These are phyloP conservation scores for Pangasius macronema DNA, from an alignment of 2,797 vertebrate species.

Conservation along the genomic window DNA sequence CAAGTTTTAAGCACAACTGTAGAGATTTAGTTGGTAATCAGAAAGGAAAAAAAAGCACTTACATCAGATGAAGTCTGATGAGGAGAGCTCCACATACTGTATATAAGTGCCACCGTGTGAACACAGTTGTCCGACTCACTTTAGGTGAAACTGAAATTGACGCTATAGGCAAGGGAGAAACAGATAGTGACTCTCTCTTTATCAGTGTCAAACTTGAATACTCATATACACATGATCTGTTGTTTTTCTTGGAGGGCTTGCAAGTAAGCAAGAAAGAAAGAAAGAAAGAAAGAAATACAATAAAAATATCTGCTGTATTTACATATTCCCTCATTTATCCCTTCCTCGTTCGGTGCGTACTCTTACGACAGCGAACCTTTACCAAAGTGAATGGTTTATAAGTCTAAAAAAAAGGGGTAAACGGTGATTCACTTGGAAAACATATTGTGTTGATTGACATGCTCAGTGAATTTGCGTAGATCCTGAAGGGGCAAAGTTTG, in stretches of 20 bases:
- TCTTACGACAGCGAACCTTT: too few species aligned
- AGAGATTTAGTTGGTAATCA: conserved; percentile 27
- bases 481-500: conserved; percentile 56
- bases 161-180: too few species aligned
- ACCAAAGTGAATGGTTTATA: too few species aligned
- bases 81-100: neutral
- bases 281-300: neutral
- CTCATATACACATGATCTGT: neutral
- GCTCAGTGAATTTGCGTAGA: conserved; percentile 59
- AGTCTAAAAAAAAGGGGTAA: too few species aligned
- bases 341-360: too few species aligned
- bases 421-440: conserved; percentile 47
- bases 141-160: too few species aligned
- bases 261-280: neutral
- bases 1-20: neutral
- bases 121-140: too few species aligned
- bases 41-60: neutral
- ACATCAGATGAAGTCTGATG: neutral
- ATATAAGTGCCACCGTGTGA: conserved; percentile 13
- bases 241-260: neutral
- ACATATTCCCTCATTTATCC: neutral
- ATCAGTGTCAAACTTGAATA: conserved; percentile 7
- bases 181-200: conserved; percentile 27
- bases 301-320: neutral
- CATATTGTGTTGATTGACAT: conserved; percentile 62